Conservation (phyloP, 2,888 invertebrate species). For the Hemicrepidius hirtus region DNA sequence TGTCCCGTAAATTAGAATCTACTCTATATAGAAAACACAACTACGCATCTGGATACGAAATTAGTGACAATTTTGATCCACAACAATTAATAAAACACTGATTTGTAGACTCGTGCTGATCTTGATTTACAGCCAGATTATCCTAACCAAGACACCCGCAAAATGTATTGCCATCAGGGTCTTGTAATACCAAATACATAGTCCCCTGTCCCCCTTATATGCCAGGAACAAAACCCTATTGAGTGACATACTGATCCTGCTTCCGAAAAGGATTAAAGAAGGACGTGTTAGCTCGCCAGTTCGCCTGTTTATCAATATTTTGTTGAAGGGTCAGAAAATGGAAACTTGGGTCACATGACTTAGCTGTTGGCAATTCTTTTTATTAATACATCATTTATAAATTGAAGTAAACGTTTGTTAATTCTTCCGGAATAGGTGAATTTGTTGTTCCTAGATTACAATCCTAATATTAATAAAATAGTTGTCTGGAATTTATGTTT, state of each 20-base stretch:
- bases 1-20: background rate
- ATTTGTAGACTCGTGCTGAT: slow-evolving; percentile 33
- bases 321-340: slow-evolving; percentile 1
- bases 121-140: slow-evolving; percentile 43
- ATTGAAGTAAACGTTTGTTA: no score
- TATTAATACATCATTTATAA: no score
- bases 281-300: slow-evolving; percentile 34
- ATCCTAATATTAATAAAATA: no score
- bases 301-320: slow-evolving; percentile 40
- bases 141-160: slow-evolving; percentile 27
- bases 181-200: slow-evolving; percentile 37
- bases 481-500: no score
- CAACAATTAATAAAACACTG: slow-evolving; percentile 42
- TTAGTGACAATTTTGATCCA: slow-evolving; percentile 30
- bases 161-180: slow-evolving; percentile 36
- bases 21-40: background rate
- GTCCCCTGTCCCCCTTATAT: slow-evolving; percentile 37
- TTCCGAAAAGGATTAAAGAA: slow-evolving; percentile 39
- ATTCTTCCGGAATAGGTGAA: no score
- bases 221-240: slow-evolving; percentile 44
- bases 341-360: no score
- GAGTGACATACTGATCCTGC: slow-evolving; percentile 45
- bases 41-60: slow-evolving; percentile 31
- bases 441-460: no score
- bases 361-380: no score